phyloP scores from a whole-genome alignment of 1,140 invertebrate genomes.

The Gerris buenoi region DNA sequence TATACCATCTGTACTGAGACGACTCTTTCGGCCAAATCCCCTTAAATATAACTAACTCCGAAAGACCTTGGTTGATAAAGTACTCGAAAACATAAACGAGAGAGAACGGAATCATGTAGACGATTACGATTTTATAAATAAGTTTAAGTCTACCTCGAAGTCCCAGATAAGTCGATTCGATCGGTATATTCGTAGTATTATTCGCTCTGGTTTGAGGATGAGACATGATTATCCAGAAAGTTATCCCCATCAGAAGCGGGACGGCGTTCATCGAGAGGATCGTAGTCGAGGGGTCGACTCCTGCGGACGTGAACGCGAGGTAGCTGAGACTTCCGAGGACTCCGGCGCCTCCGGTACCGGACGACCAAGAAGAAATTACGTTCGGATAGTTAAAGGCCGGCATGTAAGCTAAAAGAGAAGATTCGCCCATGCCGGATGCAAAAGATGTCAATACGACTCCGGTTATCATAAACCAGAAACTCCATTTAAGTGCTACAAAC shows the following conservation, averaged over 20 bases:
- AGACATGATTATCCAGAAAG: constrained; percentile 25
- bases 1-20: constrained; percentile 67
- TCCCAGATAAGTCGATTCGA: background rate
- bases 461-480: constrained; percentile 42
- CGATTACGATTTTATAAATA: constrained; percentile 44
- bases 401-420: constrained; percentile 57
- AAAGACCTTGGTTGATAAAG: constrained; percentile 79
- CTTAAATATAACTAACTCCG: constrained; percentile 58
- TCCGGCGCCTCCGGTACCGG: constrained; percentile 70
- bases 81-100: constrained; percentile 78
- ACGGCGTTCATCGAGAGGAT: constrained; percentile 59
- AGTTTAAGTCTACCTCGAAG: constrained; percentile 35
- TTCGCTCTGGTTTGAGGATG: background rate
- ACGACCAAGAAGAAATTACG: constrained; percentile 69
- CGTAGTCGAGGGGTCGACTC: constrained; percentile 43
- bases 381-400: constrained; percentile 52
- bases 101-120: constrained; percentile 63
- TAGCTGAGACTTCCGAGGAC: constrained; percentile 64
- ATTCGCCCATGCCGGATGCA: constrained; percentile 64
- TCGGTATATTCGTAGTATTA: background rate
- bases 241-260: constrained; percentile 47
- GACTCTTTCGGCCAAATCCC: constrained; percentile 42
- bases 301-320: constrained; percentile 42
- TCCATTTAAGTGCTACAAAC: constrained; percentile 44
- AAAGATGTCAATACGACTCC: constrained; percentile 63